Conservation (phyloP, 2,113 vertebrate genomes). For the Hemiprocne comata region DNA sequence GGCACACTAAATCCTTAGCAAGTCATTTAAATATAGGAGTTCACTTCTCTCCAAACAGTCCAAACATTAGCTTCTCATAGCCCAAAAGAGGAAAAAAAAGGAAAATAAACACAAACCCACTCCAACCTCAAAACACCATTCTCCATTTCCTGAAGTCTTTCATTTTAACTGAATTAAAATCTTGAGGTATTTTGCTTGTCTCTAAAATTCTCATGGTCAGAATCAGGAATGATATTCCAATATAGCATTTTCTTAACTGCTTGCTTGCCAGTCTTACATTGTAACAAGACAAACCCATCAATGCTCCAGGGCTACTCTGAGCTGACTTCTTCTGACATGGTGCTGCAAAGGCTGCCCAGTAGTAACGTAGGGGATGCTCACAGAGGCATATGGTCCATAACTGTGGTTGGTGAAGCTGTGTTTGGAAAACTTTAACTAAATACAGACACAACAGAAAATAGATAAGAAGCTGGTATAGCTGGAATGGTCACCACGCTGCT, state of each 20-base stretch:
- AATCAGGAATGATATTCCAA: neutral
- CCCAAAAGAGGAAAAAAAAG: neutral
- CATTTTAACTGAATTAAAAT: neutral
- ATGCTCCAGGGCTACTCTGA: neutral
- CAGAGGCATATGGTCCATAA: neutral
- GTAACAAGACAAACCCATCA: neutral
- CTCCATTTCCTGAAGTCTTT: neutral
- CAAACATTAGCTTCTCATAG: neutral
- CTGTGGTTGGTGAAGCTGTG: neutral
- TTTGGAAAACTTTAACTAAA: neutral
- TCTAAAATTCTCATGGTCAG: neutral
- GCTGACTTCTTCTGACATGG: neutral
- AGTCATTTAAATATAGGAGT: neutral
- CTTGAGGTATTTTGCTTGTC: neutral
- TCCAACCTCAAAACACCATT: neutral
- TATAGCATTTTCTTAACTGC: neutral
- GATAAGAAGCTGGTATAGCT: neutral
- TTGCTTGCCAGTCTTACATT: neutral
- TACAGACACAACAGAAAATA: neutral
- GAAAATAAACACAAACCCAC: too few relatives aligned
- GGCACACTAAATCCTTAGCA: neutral
- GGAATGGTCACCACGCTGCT: rapidly evolving
- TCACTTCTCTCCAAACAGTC: neutral
- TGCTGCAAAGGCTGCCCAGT: neutral
- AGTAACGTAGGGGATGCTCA: neutral